Evolutionary conservation across 2,888 invertebrate species (phyloP).

Genomic region (Hydraecia micacea): DNA sequence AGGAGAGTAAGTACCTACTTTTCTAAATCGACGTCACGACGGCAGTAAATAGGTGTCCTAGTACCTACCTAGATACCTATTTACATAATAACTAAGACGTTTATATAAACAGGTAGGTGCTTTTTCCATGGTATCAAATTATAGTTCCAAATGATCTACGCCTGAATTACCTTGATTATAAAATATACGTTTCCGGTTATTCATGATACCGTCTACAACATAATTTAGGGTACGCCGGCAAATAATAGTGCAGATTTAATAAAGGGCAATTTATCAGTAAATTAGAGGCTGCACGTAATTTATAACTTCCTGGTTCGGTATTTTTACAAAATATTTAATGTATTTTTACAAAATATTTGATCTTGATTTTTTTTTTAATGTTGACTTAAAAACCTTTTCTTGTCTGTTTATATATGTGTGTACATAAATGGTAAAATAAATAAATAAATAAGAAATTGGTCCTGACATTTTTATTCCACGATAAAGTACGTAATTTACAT

Average conservation of each 20-base stretch:
- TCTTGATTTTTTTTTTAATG: neutral
- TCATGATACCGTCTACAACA: slow-evolving; percentile 29
- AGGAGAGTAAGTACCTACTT: neutral
- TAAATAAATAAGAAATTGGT: neutral
- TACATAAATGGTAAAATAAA: no score
- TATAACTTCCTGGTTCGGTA: slow-evolving; percentile 16
- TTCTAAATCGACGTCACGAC: no score
- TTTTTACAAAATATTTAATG: slow-evolving; percentile 2
- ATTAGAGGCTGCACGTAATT: slow-evolving; percentile 25
- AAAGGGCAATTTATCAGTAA: slow-evolving; percentile 36
- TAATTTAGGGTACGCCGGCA: slow-evolving; percentile 34
- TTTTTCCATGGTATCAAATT: slow-evolving; percentile 38
- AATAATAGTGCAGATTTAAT: slow-evolving; percentile 49
- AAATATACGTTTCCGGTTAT: slow-evolving; percentile 51
- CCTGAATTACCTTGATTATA: slow-evolving; percentile 50
- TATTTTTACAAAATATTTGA: slow-evolving; percentile 8
- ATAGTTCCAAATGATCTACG: slow-evolving; percentile 36
- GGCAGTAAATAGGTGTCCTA: no score
- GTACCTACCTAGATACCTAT: neutral
- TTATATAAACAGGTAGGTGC: neutral
- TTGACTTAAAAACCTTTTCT: no score
- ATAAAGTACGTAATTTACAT: slow-evolving; percentile 25
- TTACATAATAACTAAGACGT: neutral
- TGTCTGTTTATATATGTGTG: no score
- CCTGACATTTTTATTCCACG: slow-evolving; percentile 16